These are phyloP conservation scores for Acleris laterana DNA, from an alignment of 2,888 invertebrate species.

Conservation along the genomic window DNA sequence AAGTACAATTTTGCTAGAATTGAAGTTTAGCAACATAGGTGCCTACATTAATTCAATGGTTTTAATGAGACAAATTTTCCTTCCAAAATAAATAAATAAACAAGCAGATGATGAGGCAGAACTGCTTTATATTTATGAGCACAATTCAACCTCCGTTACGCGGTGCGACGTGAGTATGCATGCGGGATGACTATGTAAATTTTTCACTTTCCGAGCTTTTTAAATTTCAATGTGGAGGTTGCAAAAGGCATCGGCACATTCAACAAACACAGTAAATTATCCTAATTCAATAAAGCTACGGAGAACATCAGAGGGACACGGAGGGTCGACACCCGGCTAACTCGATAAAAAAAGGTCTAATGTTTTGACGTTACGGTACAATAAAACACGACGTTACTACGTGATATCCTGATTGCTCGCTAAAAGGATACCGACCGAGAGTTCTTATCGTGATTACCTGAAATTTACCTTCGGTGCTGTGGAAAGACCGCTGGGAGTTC, in stretches of 20 bases:
- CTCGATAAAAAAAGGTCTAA: conserved; percentile 67
- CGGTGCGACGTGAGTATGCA: conserved; percentile 30
- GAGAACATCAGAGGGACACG: conserved; percentile 46
- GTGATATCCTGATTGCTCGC: conserved; percentile 40
- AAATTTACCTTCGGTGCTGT: conserved; percentile 23
- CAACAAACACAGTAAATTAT: conserved; percentile 71
- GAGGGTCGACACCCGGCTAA: conserved; percentile 57
- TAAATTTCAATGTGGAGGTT: conserved; percentile 35
- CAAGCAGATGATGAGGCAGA: conserved; percentile 28
- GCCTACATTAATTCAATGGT: background rate
- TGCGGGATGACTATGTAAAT: conserved; percentile 38
- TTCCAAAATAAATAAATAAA: conserved; percentile 20
- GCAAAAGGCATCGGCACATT: conserved; percentile 53
- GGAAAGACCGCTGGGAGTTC: conserved; percentile 4
- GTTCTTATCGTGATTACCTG: conserved; percentile 32
- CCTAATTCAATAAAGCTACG: conserved; percentile 66
- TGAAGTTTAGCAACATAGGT: background rate
- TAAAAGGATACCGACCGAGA: conserved; percentile 35
- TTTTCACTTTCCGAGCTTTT: conserved; percentile 37
- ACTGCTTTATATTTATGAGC: conserved; percentile 38
- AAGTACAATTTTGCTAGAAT: background rate
- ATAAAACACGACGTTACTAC: conserved; percentile 49
- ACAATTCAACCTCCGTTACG: conserved; percentile 37
- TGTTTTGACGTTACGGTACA: conserved; percentile 56
- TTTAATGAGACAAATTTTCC: conserved; percentile 11